These are phyloP conservation scores for Enteromius thamalakanensis DNA, from an alignment of 2,797 vertebrate species.

Conservation along the genomic window DNA sequence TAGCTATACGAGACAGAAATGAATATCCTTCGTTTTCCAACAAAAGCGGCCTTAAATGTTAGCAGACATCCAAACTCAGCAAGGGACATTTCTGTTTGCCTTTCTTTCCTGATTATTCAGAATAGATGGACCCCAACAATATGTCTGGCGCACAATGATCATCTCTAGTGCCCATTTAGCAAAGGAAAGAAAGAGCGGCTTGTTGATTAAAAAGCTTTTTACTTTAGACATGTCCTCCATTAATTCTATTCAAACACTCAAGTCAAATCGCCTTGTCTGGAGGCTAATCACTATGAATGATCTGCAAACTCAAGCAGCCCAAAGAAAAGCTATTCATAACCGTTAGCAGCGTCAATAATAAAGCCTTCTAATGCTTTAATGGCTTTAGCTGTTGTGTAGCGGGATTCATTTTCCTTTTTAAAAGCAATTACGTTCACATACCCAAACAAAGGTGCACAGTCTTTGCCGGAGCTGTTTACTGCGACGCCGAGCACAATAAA, in stretches of 20 bases:
- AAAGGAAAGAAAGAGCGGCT: conserved; percentile 38
- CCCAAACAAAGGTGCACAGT: conserved; percentile 35
- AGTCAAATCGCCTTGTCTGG: conserved; percentile 38
- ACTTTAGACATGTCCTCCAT: conserved; percentile 47
- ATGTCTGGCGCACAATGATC: conserved; percentile 32
- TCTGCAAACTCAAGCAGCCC: conserved; percentile 34
- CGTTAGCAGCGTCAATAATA: conserved; percentile 19
- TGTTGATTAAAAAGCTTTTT: conserved; percentile 54
- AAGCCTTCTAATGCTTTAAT: conserved; percentile 50
- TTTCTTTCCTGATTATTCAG: conserved; percentile 31
- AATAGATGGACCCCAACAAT: conserved; percentile 37
- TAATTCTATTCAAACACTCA: conserved; percentile 35
- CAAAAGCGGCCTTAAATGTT: conserved; percentile 48
- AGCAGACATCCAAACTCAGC: conserved; percentile 47
- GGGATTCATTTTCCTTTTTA: conserved; percentile 51
- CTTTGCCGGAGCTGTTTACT: not conserved
- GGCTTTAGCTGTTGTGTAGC: conserved; percentile 39
- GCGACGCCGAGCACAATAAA: conserved; percentile 25
- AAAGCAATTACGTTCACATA: conserved; percentile 44
- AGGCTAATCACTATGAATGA: conserved; percentile 52
- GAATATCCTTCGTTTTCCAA: conserved; percentile 55
- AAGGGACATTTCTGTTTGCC: conserved; percentile 43
- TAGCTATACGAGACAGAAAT: conserved; percentile 55
- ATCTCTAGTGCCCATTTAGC: conserved; percentile 44
- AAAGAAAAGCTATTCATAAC: conserved; percentile 51